Evolutionary conservation across 2,113 vertebrate genomes (phyloP).

Genomic region (Penelope pileata): DNA sequence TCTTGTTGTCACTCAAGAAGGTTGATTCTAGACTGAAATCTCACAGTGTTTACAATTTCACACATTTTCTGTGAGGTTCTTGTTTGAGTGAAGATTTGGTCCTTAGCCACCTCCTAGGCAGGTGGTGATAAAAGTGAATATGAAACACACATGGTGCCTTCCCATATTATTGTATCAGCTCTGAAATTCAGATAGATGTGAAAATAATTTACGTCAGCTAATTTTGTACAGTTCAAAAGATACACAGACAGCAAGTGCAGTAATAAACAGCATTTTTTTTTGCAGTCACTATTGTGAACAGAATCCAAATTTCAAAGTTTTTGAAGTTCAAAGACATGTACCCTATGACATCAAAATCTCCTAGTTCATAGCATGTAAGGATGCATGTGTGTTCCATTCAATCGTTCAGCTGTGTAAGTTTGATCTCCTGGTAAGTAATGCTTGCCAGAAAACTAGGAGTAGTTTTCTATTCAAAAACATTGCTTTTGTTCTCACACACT

Average conservation of each 20-base stretch:
- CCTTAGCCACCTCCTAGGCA: neutral
- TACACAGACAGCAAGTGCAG: neutral
- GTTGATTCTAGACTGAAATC: neutral
- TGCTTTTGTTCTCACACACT: neutral
- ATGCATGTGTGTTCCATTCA: neutral
- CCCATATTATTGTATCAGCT: neutral
- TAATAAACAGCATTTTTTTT: neutral
- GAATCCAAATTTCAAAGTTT: neutral
- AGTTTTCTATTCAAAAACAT: constrained; percentile 52
- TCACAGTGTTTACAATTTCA: neutral
- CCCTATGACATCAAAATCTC: rapidly evolving
- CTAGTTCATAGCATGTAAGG: neutral
- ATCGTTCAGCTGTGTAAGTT: neutral
- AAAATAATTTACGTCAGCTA: neutral
- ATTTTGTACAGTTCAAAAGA: neutral
- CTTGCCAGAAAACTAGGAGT: constrained; percentile 48
- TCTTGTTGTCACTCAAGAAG: neutral
- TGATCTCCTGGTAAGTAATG: neutral
- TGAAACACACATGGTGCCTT: neutral
- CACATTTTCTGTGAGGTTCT: neutral
- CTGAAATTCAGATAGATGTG: neutral
- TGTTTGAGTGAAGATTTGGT: neutral
- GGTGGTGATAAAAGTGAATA: neutral
- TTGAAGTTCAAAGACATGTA: neutral
- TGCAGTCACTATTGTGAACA: neutral